phyloP scores from a whole-genome alignment of 2,797 vertebrate genomes.

The Yasuhikotakia modesta region DNA sequence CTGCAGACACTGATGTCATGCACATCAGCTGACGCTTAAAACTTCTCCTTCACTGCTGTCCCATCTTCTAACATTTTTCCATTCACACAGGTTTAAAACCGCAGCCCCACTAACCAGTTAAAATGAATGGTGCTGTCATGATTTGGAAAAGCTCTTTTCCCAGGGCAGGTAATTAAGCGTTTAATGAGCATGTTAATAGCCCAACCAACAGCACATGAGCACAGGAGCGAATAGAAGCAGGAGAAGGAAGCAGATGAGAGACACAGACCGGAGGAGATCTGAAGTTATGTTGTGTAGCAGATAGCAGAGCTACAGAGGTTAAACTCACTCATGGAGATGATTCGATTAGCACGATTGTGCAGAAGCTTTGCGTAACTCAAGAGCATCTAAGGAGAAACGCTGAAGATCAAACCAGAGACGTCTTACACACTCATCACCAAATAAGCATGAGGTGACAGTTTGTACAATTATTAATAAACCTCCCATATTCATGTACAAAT shows the following conservation, averaged over 20 bases:
- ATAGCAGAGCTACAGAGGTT: conserved; percentile 31
- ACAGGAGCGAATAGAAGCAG: conserved; percentile 11
- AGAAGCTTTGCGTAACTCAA: conserved; percentile 75
- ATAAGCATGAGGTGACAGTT: background rate
- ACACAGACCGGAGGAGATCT: conserved; percentile 7
- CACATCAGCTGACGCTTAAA: background rate
- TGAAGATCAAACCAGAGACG: conserved; percentile 14
- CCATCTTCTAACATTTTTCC: background rate
- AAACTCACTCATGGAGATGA: conserved; percentile 76
- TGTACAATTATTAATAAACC: background rate
- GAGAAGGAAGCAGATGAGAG: background rate
- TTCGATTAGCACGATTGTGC: conserved; percentile 73
- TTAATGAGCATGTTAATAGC: conserved; percentile 35
- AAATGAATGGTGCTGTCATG: background rate
- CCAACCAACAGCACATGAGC: too few relatives aligned
- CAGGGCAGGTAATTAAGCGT: conserved; percentile 32
- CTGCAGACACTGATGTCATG: background rate
- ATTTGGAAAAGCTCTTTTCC: too few relatives aligned
- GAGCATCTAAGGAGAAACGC: conserved; percentile 40
- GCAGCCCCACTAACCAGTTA: background rate
- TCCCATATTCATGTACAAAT: too few relatives aligned
- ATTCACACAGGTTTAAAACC: background rate
- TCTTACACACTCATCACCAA: background rate
- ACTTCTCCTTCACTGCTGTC: conserved; percentile 7
- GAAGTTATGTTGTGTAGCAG: conserved; percentile 44